These are phyloP conservation scores for Dorcus parallelipipedus DNA, from an alignment of 2,888 invertebrate genomes.

Conservation along the genomic window DNA sequence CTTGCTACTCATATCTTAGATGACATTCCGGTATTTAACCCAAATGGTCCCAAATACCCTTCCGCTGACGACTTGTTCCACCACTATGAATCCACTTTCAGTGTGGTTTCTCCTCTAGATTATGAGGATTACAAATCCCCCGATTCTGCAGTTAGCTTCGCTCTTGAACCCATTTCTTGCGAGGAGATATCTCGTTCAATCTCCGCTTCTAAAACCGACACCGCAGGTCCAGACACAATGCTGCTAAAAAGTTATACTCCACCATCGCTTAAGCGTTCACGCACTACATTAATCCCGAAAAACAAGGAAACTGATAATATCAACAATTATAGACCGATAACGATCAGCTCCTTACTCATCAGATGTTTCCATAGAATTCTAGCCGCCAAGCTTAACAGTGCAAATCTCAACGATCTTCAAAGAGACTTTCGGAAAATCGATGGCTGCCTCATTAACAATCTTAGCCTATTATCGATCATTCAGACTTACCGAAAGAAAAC, in stretches of 20 bases:
- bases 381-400: constrained; percentile 9
- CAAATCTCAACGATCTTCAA: constrained; percentile 11
- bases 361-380: constrained; percentile 18
- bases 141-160: too few species aligned
- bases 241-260: constrained; percentile 10
- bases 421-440: constrained; percentile 20
- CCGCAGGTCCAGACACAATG: constrained; percentile 17
- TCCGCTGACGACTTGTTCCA: too few species aligned
- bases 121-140: too few species aligned
- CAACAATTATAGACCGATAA: constrained; percentile 23
- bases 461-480: constrained; percentile 3
- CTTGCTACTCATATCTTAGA: too few species aligned
- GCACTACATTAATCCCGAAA: constrained; percentile 17
- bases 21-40: too few species aligned
- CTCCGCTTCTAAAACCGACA: too few species aligned
- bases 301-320: background rate
- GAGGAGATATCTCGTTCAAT: too few species aligned
- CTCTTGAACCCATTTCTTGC: too few species aligned
- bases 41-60: too few species aligned
- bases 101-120: too few species aligned
- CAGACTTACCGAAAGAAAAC: background rate
- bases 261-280: background rate
- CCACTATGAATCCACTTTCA: too few species aligned
- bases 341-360: constrained; percentile 16
- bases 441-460: constrained; percentile 18